phyloP scores from a whole-genome alignment of 2,888 invertebrate genomes.

The Laothoe populi region DNA sequence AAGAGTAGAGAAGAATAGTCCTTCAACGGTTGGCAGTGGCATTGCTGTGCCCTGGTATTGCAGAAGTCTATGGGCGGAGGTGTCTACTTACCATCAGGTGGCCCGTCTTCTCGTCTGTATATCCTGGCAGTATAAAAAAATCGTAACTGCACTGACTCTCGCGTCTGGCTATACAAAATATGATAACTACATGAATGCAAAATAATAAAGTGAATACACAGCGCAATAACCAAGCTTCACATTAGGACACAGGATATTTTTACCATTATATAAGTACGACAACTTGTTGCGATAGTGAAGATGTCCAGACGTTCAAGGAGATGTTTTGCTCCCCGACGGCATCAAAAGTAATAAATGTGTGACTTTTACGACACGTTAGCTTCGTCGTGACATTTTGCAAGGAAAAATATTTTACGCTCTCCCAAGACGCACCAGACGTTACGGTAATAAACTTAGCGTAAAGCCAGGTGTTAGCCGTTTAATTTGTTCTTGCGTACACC shows the following conservation, averaged over 20 bases:
- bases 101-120: too few relatives aligned
- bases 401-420: conserved; percentile 59
- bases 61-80: too few relatives aligned
- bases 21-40: too few relatives aligned
- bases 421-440: conserved; percentile 46
- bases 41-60: too few relatives aligned
- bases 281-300: conserved; percentile 47
- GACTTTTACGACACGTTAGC: conserved; percentile 62
- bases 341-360: conserved; percentile 70
- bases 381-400: conserved; percentile 53
- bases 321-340: conserved; percentile 47
- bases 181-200: too few relatives aligned
- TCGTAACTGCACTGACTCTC: too few relatives aligned
- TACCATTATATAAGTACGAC: conserved; percentile 25
- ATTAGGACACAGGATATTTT: neutral
- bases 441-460: conserved; percentile 61
- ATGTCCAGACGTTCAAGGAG: conserved; percentile 39
- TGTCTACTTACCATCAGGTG: too few relatives aligned
- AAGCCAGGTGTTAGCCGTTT: conserved; percentile 58
- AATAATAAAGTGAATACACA: too few relatives aligned
- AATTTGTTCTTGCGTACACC: conserved; percentile 44
- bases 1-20: too few relatives aligned
- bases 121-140: too few relatives aligned
- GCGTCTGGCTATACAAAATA: too few relatives aligned
- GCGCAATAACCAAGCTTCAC: too few relatives aligned